A percentile compares a stretch with the other conserved stretches of the same genome.
These are phyloP conservation scores for Natrix natrix DNA, from an alignment of 2,797 vertebrate genomes.

Conservation along the genomic window DNA sequence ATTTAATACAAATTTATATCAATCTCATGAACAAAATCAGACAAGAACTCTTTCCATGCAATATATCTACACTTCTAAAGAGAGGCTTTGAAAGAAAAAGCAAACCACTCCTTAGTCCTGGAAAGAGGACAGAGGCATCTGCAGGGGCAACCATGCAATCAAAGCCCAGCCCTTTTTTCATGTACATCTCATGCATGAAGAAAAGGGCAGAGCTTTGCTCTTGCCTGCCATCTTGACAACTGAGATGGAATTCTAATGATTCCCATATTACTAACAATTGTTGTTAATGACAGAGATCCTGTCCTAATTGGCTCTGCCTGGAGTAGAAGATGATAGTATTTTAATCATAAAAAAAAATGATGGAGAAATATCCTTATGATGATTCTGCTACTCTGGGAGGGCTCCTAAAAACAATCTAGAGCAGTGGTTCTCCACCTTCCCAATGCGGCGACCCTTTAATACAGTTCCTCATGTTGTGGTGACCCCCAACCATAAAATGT, in stretches of 20 bases:
- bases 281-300: background rate
- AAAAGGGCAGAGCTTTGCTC: background rate
- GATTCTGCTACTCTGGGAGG: background rate
- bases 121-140: background rate
- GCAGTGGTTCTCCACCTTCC: too few species aligned
- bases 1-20: background rate
- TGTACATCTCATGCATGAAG: background rate
- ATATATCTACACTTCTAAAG: background rate
- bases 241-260: background rate
- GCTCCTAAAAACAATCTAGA: background rate
- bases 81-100: background rate
- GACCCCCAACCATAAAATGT: too few species aligned
- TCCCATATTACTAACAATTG: background rate
- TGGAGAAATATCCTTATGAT: background rate
- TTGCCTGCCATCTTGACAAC: background rate
- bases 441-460: too few species aligned
- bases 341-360: background rate
- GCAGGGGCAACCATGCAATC: background rate
- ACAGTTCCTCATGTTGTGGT: too few species aligned
- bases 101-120: background rate
- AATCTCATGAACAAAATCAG: background rate
- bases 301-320: background rate
- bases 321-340: background rate
- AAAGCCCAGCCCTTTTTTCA: background rate
- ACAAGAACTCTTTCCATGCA: background rate